Evolutionary conservation across 2,797 vertebrate species (phyloP), one percentile per base, ranked within the genome.

Genomic region (Muraenolepis orangiensis): DNA sequence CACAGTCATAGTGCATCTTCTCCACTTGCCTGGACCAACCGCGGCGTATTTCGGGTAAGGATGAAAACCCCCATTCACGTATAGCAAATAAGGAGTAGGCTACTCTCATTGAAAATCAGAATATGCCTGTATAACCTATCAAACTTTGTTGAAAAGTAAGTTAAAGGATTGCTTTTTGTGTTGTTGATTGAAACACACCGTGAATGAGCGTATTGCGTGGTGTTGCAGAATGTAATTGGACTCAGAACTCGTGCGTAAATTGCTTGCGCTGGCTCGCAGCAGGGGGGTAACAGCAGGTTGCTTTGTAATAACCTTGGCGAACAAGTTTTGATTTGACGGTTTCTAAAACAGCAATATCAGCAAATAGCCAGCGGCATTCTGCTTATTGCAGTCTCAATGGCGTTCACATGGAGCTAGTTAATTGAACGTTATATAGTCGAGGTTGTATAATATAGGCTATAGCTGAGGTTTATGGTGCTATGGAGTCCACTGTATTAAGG

Each of bases 41-140:
- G 90, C 94, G 84, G 96, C 96, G 76, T 98, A 98, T 93, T 99
- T 99, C 92, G 97, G 97, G 97, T 99, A 95, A 92, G 96, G 82
- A 14, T 29, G 64, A 11, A 1, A 57, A 51, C 42, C 12, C 28
- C 3, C 10, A 66, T 16, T 66, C 26, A 26, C n/a, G 10, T 7
- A 23, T 23, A 3, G 61, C 42, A 46, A 40, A 40, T 13, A 40
- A 13, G 38, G 38, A 14, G 12, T 40, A 40, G 38, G 12, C 42
- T 18, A 46, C 46, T 57, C 46, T 57, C 46, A 57, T 57, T n/a
- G 46, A 4, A 1, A 57, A 57, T 57, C 46, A 57, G 20, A 57
- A 57, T n/a, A 10, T 4, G 32, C 32, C 36, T 38, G 1, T 10
- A 29, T 11, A 13, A 66, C 1, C 10, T n/a, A 28, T 13, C 18